Evolutionary conservation across 2,888 invertebrate genomes (phyloP), one percentile per base, ranked within the genome.

Genomic region (Lamellibrachia columna): DNA sequence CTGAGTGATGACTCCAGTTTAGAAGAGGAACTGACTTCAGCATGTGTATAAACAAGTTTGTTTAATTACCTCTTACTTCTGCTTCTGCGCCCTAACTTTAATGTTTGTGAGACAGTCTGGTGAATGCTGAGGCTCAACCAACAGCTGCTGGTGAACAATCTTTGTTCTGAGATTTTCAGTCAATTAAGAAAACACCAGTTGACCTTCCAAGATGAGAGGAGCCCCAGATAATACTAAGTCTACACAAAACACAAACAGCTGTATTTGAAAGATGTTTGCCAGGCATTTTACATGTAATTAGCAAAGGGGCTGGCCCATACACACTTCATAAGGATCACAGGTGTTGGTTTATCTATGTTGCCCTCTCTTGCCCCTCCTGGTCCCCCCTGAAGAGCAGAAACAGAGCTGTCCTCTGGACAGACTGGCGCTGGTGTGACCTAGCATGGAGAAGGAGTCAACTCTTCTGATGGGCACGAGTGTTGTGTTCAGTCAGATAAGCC

Each of bases 91-190:
- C 75, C 3, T 75, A 15, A n/a, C 40, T 75, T 75, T 75, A 75
- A 75, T 75, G 75, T 75, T n/a, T 75, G 75, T n/a, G n/a, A 75
- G 75, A 75, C 75, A 75, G 75, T 75, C 75, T 75, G 22, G 75
- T 22, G 22, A n/a, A 75, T 75, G 75, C 75, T 75, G 75, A 15
- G 75, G n/a, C n/a, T 15, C 75, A 15, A 75, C 75, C 22, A 75
- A 75, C 75, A 75, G 75, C 75, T 75, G 75, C 75, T n/a, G 15
- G 15, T n/a, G 75, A 75, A 11, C 15, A n/a, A 75, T 4, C 22
- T 75, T 75, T 75, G 22, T 15, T 75, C 75, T 22, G 75, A 75
- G 22, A 75, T 75, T 75, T 75, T 75, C 75, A 75, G 22, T 75
- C n/a, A 75, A 75, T 75, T 75, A 75, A 75, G 75, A 75, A 75